Evolutionary conservation across 2,888 invertebrate species (phyloP).

Genomic region (Xanthorhoe designata): DNA sequence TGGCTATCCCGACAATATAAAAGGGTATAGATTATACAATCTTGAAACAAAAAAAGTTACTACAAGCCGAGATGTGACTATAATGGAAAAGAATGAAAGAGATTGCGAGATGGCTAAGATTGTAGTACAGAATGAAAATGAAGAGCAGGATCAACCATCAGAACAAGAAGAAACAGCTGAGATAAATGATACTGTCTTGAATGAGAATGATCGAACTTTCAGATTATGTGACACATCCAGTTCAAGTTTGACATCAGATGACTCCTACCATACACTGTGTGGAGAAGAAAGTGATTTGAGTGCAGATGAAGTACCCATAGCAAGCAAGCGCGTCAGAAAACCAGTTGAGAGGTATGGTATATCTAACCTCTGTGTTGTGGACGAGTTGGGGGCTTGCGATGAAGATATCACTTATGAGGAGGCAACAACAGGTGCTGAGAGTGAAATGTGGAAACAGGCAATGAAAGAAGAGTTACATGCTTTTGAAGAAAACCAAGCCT

Average conservation of each 20-base stretch:
- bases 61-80: too few species aligned
- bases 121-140: too few species aligned
- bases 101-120: too few species aligned
- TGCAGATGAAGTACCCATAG: background rate
- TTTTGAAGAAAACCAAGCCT: constrained; percentile 9
- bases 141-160: too few species aligned
- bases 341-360: background rate
- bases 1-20: background rate
- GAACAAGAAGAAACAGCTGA: too few species aligned
- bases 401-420: constrained; percentile 5
- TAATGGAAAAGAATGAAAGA: too few species aligned
- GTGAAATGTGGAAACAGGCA: background rate
- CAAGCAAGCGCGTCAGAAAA: constrained; percentile 1
- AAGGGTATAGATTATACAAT: background rate
- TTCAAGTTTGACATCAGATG: background rate
- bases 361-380: background rate
- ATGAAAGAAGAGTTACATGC: constrained; percentile 2
- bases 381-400: constrained; percentile 1
- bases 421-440: background rate
- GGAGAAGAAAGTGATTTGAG: background rate
- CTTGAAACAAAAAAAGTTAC: too few species aligned
- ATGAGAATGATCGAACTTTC: too few species aligned
- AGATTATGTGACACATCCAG: too few species aligned
- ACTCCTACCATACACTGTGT: constrained; percentile 2
- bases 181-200: too few species aligned